phyloP scores from a whole-genome alignment of 2,888 invertebrate genomes.

The Dendrolimus pini region DNA sequence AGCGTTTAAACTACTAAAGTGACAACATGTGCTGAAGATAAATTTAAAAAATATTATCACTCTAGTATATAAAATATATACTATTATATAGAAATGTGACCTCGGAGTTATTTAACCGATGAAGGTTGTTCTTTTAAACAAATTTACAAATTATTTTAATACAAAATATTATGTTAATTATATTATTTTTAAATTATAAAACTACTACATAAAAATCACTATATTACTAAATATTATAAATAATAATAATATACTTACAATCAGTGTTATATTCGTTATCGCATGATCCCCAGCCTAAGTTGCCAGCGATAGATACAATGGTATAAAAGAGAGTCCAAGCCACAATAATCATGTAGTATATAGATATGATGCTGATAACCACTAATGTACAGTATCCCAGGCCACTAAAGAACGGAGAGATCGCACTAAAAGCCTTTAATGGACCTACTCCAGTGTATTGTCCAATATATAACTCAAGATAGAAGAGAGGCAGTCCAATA shows the following conservation, averaged over 20 bases:
- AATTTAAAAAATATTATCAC: too few species aligned
- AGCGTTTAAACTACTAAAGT: too few species aligned
- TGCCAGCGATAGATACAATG: slow-evolving; percentile 79
- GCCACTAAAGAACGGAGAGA: slow-evolving; percentile 79
- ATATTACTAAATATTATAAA: too few species aligned
- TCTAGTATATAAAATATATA: too few species aligned
- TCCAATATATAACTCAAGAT: slow-evolving; percentile 86
- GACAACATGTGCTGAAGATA: too few species aligned
- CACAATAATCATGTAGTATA: slow-evolving; percentile 89
- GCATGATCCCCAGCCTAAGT: slow-evolving; percentile 83
- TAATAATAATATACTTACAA: slow-evolving; percentile 56
- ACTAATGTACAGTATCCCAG: slow-evolving; percentile 82
- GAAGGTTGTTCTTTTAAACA: too few species aligned
- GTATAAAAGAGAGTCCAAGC: slow-evolving; percentile 87
- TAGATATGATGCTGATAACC: slow-evolving; percentile 82
- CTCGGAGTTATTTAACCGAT: too few species aligned
- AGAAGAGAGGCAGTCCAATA: slow-evolving; percentile 88
- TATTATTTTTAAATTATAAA: too few species aligned
- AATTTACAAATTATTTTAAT: too few species aligned
- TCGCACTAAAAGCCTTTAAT: slow-evolving; percentile 75
- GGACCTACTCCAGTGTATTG: slow-evolving; percentile 88
- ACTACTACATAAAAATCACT: too few species aligned
- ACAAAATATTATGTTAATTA: too few species aligned
- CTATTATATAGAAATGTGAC: too few species aligned
- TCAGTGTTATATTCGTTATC: slow-evolving; percentile 76